These are phyloP conservation scores for Novumbra hubbsi DNA, from an alignment of 2,797 vertebrate species.

Conservation along the genomic window DNA sequence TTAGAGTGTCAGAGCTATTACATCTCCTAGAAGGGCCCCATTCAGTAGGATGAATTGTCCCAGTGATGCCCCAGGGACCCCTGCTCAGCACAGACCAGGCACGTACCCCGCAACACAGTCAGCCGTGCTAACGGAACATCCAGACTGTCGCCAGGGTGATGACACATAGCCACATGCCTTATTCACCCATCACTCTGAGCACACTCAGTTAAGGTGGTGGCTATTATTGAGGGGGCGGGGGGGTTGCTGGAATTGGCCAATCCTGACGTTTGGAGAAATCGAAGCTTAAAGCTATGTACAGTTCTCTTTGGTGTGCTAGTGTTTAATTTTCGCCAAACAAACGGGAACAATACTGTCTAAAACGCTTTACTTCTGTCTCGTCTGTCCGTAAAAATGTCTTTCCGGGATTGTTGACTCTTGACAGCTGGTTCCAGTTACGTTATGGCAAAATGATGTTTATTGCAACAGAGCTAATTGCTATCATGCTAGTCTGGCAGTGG, in stretches of 20 bases:
- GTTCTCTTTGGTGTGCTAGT: not conserved
- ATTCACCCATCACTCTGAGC: not conserved
- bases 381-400: too few species aligned
- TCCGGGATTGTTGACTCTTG: too few species aligned
- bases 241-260: not conserved
- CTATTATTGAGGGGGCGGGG: slow-evolving; percentile 5
- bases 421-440: too few species aligned
- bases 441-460: too few species aligned
- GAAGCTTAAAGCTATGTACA: not conserved
- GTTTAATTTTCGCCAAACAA: too few species aligned
- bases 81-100: not conserved
- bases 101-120: not conserved
- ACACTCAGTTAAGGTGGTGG: not conserved
- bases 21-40: not conserved
- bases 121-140: not conserved
- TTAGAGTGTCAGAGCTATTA: not conserved
- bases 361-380: too few species aligned
- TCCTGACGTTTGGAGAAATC: not conserved
- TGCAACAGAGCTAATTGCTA: too few species aligned
- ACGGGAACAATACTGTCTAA: too few species aligned
- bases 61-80: not conserved
- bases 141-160: not conserved
- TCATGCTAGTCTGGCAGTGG: too few species aligned
- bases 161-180: slow-evolving; percentile 1
- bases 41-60: not conserved